These are phyloP conservation scores for Nymphalis polychloros DNA, from an alignment of 2,888 invertebrate species.

Conservation along the genomic window DNA sequence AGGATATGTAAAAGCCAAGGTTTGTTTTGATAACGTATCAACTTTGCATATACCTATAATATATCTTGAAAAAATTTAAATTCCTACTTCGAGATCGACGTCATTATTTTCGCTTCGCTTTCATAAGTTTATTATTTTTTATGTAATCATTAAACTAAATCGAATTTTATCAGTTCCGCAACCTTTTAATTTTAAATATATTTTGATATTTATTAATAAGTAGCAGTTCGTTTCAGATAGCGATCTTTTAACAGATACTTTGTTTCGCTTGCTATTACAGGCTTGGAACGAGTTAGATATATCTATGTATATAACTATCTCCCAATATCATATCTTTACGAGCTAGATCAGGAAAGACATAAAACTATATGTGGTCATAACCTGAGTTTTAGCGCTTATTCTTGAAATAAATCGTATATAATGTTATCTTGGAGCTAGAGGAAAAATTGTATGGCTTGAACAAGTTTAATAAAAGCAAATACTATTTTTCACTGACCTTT, in stretches of 20 bases:
- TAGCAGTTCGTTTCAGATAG: conserved; percentile 2
- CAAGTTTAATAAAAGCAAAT: conserved; percentile 11
- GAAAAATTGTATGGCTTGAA: conserved; percentile 14
- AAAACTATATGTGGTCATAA: conserved; percentile 29
- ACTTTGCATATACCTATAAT: conserved; percentile 37
- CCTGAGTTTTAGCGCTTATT: conserved; percentile 20
- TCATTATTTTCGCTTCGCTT: background rate
- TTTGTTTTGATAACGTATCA: conserved; percentile 44
- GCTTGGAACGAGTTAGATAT: conserved; percentile 1
- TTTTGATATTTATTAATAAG: background rate
- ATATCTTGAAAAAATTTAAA: conserved; percentile 18
- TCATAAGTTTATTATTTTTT: background rate
- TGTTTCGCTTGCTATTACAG: conserved; percentile 10
- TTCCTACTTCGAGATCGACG: background rate
- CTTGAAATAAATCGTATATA: conserved; percentile 18
- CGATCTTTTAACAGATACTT: conserved; percentile 9
- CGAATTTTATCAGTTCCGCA: background rate
- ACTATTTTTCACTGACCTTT: conserved; percentile 9
- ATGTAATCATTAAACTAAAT: background rate
- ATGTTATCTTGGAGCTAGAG: conserved; percentile 10
- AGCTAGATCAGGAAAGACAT: conserved; percentile 26
- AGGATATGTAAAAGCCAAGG: conserved; percentile 41
- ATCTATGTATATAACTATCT: conserved; percentile 12
- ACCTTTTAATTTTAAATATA: background rate
- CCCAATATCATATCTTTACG: conserved; percentile 26